Percentiles rank a stretch among this genome's conserved stretches.
These are phyloP conservation scores for Pseudochirops cupreus DNA, from an alignment of 2,797 vertebrate genomes.

Conservation along the genomic window DNA sequence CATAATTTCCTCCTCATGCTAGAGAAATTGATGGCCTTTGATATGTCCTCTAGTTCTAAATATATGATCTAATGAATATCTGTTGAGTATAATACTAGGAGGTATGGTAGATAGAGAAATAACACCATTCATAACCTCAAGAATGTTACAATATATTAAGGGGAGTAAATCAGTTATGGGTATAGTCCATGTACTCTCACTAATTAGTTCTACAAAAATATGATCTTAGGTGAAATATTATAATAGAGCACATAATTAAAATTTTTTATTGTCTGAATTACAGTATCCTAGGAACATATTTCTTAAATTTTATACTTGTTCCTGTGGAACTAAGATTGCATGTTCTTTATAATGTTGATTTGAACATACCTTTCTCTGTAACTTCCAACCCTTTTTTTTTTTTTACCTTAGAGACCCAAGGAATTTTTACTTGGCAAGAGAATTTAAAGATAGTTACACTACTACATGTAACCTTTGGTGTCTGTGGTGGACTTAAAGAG, in stretches of 20 bases:
- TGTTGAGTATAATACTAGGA: not conserved
- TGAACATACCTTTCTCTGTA: not conserved
- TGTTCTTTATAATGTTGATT: not conserved
- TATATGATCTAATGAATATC: not conserved
- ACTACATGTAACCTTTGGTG: not conserved
- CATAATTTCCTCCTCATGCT: not conserved
- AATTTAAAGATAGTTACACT: not conserved
- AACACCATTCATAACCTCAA: not conserved
- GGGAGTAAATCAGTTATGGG: not conserved
- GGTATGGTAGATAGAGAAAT: not conserved
- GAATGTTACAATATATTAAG: not conserved
- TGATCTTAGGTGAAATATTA: not conserved
- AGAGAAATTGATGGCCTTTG: not conserved
- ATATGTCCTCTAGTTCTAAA: not conserved
- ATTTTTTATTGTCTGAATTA: not conserved
- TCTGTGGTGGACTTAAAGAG: not conserved
- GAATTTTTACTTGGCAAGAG: not conserved
- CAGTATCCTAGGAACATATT: not conserved
- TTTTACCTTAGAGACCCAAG: not conserved
- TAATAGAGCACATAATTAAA: not conserved
- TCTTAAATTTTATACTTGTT: not conserved
- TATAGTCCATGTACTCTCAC: not conserved
- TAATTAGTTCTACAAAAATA: not conserved
- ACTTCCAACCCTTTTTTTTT: not conserved
- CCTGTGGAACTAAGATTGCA: not conserved